Percentiles rank a stretch among this genome's conserved stretches.
Evolutionary conservation across 2,113 vertebrate genomes (phyloP).

Genomic region (Leuciscus idus): DNA sequence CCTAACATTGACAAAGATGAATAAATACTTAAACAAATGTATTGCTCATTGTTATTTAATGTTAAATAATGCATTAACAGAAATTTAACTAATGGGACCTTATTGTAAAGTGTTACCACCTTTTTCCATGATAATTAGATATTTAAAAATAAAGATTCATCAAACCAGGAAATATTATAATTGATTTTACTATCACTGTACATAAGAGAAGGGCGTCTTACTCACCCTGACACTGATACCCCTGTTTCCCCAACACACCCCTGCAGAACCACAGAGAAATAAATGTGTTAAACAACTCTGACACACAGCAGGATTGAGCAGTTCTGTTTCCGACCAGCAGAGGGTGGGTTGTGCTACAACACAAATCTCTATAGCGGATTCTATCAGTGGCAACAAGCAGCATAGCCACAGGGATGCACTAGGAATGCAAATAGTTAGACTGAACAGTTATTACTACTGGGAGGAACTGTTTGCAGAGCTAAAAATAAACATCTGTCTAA

Average conservation of each 20-base stretch:
- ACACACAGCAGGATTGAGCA: not conserved
- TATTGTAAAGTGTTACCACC: too few species aligned
- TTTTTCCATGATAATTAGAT: not conserved
- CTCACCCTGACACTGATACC: constrained; percentile 99
- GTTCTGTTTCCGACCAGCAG: constrained; percentile 44
- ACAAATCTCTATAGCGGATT: not conserved
- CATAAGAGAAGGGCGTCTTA: constrained; percentile 35
- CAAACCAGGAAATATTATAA: not conserved
- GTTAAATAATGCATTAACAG: too few species aligned
- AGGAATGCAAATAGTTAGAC: constrained; percentile 51
- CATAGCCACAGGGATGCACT: constrained; percentile 35
- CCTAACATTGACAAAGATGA: too few species aligned
- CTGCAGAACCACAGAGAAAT: constrained; percentile 76
- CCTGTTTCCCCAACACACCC: constrained; percentile 99
- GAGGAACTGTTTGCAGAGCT: constrained; percentile 2
- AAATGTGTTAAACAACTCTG: constrained; percentile 34
- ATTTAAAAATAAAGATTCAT: not conserved
- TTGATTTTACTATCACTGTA: not conserved
- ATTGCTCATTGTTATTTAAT: too few species aligned
- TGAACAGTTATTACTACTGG: constrained; percentile 22
- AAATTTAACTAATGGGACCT: too few species aligned
- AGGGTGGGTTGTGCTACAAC: constrained; percentile 30
- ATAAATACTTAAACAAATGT: too few species aligned
- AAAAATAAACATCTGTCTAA: constrained; percentile 38
- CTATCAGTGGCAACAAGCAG: constrained; percentile 4